phyloP scores from a whole-genome alignment of 1,140 invertebrate species.

The Diachasma alloeum region DNA sequence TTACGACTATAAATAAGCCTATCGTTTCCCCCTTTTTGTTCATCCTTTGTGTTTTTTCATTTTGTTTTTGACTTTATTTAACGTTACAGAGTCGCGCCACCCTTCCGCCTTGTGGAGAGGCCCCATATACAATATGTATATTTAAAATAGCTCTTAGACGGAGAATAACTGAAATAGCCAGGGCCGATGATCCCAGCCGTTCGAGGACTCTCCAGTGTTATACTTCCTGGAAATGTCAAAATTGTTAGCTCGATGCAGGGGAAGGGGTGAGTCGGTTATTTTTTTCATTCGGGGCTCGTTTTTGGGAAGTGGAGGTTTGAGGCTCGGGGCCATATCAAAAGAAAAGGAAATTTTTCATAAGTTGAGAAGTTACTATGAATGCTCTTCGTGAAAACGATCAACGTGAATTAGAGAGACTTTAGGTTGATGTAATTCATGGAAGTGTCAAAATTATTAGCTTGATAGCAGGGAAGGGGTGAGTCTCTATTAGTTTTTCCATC shows the following conservation, averaged over 20 bases:
- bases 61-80: not conserved
- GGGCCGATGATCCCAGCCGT: conserved; percentile 52
- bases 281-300: not conserved
- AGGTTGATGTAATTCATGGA: no score
- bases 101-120: conserved; percentile 27
- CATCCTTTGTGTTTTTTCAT: not conserved
- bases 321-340: not conserved
- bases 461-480: not conserved
- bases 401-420: no score
- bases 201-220: conserved; percentile 33
- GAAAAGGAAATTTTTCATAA: no score
- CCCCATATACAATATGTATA: conserved; percentile 42
- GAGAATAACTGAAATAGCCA: conserved; percentile 59
- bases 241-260: not conserved
- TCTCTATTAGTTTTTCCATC: not conserved
- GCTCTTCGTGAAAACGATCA: no score
- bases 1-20: not conserved
- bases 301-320: not conserved
- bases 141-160: conserved; percentile 55
- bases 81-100: conserved; percentile 1
- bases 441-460: conserved; percentile 19
- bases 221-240: conserved; percentile 48
- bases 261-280: not conserved
- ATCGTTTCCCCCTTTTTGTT: not conserved
- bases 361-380: no score